These are phyloP conservation scores for Leucozona laternaria DNA, from an alignment of 2,888 invertebrate species.

Conservation along the genomic window DNA sequence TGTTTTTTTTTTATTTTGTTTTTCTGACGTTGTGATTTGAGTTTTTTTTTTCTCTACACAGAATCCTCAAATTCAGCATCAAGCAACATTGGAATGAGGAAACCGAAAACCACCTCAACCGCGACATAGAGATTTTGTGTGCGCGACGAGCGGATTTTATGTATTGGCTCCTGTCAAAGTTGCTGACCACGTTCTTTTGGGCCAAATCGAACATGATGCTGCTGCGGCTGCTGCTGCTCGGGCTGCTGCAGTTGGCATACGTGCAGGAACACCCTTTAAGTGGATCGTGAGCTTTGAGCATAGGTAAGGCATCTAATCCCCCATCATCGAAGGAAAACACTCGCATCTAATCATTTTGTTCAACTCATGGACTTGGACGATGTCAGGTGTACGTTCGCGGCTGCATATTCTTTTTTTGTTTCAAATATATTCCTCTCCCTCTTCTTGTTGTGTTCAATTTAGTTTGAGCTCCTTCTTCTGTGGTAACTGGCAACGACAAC, in stretches of 20 bases:
- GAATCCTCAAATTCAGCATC: conserved; percentile 17
- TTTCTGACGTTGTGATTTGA: conserved; percentile 26
- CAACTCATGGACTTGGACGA: conserved; percentile 44
- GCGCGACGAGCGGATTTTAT: conserved; percentile 49
- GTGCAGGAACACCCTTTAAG: conserved; percentile 72
- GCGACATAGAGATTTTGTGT: conserved; percentile 66
- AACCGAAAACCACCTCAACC: conserved; percentile 72
- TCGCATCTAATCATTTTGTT: conserved; percentile 68
- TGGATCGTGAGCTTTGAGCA: conserved; percentile 71
- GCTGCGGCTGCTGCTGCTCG: conserved; percentile 13
- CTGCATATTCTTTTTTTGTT: conserved; percentile 7
- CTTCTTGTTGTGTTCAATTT: conserved; percentile 32
- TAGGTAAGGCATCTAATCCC: conserved; percentile 37
- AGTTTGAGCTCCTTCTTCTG: conserved; percentile 12
- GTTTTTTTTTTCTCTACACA: conserved; percentile 28
- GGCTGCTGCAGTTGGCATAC: conserved; percentile 21
- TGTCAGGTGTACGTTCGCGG: conserved; percentile 69
- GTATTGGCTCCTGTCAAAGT: conserved; percentile 71
- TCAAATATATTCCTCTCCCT: neutral
- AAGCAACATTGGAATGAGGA: conserved; percentile 69
- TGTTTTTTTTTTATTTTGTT: neutral
- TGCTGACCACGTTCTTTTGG: conserved; percentile 74
- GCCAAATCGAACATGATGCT: conserved; percentile 69
- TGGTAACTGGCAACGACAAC: neutral
- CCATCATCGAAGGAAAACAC: neutral